These are phyloP conservation scores for Melanogrammus aeglefinus DNA, from an alignment of 2,797 vertebrate species.

Conservation along the genomic window DNA sequence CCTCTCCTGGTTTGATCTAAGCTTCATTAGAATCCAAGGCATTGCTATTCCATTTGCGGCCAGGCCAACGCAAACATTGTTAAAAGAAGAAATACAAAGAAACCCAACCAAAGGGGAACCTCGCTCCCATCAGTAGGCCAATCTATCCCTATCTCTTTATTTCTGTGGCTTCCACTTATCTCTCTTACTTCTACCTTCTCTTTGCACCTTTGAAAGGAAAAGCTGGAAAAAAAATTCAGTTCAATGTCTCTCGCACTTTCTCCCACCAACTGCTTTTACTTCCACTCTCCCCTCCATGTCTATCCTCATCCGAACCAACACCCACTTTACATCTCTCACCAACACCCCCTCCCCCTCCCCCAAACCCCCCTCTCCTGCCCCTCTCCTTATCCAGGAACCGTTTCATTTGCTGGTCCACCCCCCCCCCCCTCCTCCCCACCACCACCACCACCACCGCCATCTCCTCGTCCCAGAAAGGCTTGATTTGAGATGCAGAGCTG, in stretches of 20 bases:
- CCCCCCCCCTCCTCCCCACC: slow-evolving; percentile 22
- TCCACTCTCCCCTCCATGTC: slow-evolving; percentile 22
- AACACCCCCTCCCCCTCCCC: slow-evolving; percentile 25
- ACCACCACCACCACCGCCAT: slow-evolving; percentile 48
- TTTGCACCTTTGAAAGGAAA: background rate
- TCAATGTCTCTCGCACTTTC: background rate
- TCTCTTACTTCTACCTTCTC: background rate
- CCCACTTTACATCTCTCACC: background rate
- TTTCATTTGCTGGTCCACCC: slow-evolving; percentile 19
- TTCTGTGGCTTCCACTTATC: background rate
- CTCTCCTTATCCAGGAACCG: slow-evolving; percentile 17
- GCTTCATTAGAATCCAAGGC: background rate
- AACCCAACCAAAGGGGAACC: background rate
- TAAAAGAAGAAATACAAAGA: background rate
- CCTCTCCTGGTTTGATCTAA: background rate
- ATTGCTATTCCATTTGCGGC: background rate
- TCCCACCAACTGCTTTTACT: background rate
- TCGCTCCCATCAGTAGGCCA: background rate
- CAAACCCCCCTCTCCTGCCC: too few species aligned
- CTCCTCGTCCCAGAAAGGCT: slow-evolving; percentile 25
- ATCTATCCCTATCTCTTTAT: background rate
- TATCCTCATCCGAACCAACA: slow-evolving; percentile 14
- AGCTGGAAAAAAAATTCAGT: background rate
- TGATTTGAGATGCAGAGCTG: slow-evolving; percentile 58
- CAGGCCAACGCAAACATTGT: too few species aligned